phyloP scores from a whole-genome alignment of 2,888 invertebrate species.

The Oxycera nigricornis region DNA sequence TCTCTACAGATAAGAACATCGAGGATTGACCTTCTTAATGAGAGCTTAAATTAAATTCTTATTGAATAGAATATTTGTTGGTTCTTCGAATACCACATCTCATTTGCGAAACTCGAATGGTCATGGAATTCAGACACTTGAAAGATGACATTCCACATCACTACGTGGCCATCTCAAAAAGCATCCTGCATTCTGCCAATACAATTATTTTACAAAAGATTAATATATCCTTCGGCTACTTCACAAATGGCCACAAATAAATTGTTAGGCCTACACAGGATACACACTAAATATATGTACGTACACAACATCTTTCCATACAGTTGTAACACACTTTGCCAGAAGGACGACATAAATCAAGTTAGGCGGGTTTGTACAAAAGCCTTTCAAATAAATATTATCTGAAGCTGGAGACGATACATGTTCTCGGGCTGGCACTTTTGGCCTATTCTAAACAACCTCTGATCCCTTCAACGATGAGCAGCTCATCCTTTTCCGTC shows the following conservation, averaged over 20 bases:
- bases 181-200: slow-evolving; percentile 4
- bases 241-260: not conserved
- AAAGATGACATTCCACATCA: too few relatives aligned
- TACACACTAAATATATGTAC: not conserved
- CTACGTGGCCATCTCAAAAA: too few relatives aligned
- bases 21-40: too few relatives aligned
- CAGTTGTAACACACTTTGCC: slow-evolving; percentile 1
- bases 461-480: slow-evolving; percentile 29
- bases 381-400: slow-evolving; percentile 35
- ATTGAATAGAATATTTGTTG: too few relatives aligned
- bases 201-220: slow-evolving; percentile 26
- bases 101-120: too few relatives aligned
- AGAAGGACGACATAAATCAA: slow-evolving; percentile 45
- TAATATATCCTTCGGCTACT: slow-evolving; percentile 1
- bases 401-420: slow-evolving; percentile 35
- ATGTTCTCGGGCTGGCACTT: slow-evolving; percentile 20
- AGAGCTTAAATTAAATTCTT: too few relatives aligned
- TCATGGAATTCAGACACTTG: too few relatives aligned
- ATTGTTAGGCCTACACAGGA: not conserved
- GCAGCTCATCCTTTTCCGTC: slow-evolving; percentile 33
- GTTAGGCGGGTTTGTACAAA: slow-evolving; percentile 35
- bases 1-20: too few relatives aligned
- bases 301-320: not conserved
- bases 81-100: too few relatives aligned
- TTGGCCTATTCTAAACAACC: slow-evolving; percentile 30